These are phyloP conservation scores for Saccopteryx leptura DNA, from an alignment of 2,113 vertebrate species.

Conservation along the genomic window DNA sequence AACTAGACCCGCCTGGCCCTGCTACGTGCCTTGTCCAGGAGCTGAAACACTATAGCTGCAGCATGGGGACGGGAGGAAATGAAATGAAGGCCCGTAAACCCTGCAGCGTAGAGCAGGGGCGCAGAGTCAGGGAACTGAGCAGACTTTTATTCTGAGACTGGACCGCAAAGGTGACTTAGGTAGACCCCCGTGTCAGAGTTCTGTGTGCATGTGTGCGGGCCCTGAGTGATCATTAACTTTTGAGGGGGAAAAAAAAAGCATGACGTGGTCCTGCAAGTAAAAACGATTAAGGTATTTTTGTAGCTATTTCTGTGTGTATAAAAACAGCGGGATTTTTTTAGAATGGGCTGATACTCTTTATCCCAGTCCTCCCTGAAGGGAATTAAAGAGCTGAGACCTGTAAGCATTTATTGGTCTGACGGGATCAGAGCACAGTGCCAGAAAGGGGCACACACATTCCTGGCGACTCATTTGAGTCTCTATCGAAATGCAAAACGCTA, in stretches of 20 bases:
- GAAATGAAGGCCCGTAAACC: constrained; percentile 70
- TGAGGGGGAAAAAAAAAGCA: constrained; percentile 51
- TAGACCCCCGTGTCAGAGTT: constrained; percentile 56
- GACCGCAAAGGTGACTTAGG: constrained; percentile 65
- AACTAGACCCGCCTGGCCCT: constrained; percentile 41
- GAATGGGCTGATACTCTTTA: constrained; percentile 79
- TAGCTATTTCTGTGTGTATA: constrained; percentile 81
- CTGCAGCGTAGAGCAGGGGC: background rate
- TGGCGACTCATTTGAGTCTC: constrained; percentile 70
- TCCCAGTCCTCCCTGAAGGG: constrained; percentile 73
- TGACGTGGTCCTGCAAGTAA: constrained; percentile 69
- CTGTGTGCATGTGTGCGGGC: constrained; percentile 66
- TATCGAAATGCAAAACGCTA: constrained; percentile 75
- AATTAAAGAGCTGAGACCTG: constrained; percentile 81
- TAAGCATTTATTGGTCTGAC: constrained; percentile 81
- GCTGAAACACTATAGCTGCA: constrained; percentile 55
- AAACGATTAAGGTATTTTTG: constrained; percentile 80
- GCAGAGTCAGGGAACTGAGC: background rate
- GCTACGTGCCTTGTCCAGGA: constrained; percentile 42
- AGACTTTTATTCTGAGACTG: constrained; percentile 37
- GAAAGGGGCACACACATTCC: constrained; percentile 68
- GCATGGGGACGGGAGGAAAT: constrained; percentile 66
- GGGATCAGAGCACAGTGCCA: constrained; percentile 57
- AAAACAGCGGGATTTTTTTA: constrained; percentile 83
- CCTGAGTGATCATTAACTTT: constrained; percentile 78